Conservation (phyloP, 2,888 invertebrate species). For the Anthophora plumipes region DNA sequence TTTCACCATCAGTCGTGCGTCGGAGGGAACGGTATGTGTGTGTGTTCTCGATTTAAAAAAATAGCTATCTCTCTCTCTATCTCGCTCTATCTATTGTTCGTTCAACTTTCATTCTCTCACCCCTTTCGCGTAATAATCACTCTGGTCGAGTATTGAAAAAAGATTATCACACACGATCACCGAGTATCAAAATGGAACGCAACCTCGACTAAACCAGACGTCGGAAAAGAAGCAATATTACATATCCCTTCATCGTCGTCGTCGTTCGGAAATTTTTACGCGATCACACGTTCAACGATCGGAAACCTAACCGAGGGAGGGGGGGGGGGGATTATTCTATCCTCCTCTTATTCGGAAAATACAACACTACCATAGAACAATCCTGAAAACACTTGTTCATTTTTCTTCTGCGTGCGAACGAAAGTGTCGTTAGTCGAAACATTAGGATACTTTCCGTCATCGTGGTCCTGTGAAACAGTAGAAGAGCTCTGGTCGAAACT, state of each 20-base stretch:
- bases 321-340: too few relatives aligned
- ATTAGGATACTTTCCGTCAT: conserved; percentile 53
- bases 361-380: conserved; percentile 12
- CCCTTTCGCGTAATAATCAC: conserved; percentile 4
- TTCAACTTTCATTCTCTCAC: conserved; percentile 15
- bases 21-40: conserved; percentile 47
- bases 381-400: conserved; percentile 22
- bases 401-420: conserved; percentile 58
- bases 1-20: conserved; percentile 38
- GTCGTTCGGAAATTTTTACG: background rate
- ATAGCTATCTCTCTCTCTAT: conserved; percentile 54
- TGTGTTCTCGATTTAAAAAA: conserved; percentile 66
- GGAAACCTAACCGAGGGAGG: conserved; percentile 4
- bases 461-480: conserved; percentile 52
- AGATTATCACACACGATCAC: conserved; percentile 24
- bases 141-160: conserved; percentile 27
- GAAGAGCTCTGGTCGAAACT: background rate
- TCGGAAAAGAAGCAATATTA: conserved; percentile 8
- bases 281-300: background rate
- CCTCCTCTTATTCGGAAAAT: background rate
- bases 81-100: conserved; percentile 2
- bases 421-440: conserved; percentile 47
- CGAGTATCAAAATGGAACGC: conserved; percentile 37
- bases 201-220: conserved; percentile 1
- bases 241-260: background rate